Evolutionary conservation across 1,140 invertebrate genomes (phyloP).

Genomic region (Pachyrhynchus sulphureomaculatus): DNA sequence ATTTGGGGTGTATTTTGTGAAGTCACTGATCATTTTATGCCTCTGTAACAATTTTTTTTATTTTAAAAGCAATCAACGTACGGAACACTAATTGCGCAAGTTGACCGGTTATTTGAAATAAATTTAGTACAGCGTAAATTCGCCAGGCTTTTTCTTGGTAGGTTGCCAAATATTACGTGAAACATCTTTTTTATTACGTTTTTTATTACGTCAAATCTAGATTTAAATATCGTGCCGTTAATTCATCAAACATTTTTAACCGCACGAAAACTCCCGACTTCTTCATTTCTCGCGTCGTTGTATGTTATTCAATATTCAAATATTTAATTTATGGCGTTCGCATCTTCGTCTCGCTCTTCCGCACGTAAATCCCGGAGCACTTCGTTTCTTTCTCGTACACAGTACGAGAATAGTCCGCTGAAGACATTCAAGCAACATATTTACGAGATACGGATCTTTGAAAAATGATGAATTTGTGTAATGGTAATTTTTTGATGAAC

Average conservation of each 20-base stretch:
- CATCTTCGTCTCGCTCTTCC: neutral
- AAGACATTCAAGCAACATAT: neutral
- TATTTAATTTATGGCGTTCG: conserved; percentile 19
- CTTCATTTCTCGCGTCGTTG: neutral
- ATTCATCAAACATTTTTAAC: too few species aligned
- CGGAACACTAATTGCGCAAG: too few species aligned
- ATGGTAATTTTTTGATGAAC: neutral
- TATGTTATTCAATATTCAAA: conserved; percentile 20
- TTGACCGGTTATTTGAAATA: too few species aligned
- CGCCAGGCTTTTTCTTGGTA: neutral
- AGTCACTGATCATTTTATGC: too few species aligned
- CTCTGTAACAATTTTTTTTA: too few species aligned
- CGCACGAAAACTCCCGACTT: neutral
- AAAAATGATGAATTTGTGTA: conserved; percentile 1
- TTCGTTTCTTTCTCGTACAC: neutral
- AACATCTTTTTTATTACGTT: conserved; percentile 7
- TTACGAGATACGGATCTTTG: conserved; percentile 3
- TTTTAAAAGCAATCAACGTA: too few species aligned
- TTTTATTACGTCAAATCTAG: conserved; percentile 1
- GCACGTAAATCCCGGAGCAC: neutral
- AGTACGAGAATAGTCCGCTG: neutral
- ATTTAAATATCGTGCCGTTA: neutral
- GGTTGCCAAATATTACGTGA: conserved; percentile 2
- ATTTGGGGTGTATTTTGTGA: too few species aligned
- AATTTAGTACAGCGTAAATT: too few species aligned